A percentile compares a stretch with the other conserved stretches of the same genome.
phyloP scores from a whole-genome alignment of 2,888 invertebrate genomes.

The Philereme vetulata region DNA sequence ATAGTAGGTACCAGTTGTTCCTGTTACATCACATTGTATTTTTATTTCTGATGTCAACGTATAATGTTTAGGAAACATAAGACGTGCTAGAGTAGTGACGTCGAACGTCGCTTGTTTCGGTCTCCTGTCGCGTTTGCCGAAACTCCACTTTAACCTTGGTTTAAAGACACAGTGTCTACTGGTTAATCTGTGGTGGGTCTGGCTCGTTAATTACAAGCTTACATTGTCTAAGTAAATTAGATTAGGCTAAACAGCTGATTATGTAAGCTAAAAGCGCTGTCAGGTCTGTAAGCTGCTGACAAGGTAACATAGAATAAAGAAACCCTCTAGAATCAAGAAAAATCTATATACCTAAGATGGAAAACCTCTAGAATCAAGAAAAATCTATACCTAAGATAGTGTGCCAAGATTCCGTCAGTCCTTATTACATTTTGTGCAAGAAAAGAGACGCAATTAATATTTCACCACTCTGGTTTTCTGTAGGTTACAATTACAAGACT shows the following conservation, averaged over 20 bases:
- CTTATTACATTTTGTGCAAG: too few species aligned
- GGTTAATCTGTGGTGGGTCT: conserved; percentile 35
- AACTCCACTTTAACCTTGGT: conserved; percentile 16
- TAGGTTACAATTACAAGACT: too few species aligned
- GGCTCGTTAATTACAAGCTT: conserved; percentile 39
- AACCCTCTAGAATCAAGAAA: neutral
- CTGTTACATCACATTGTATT: too few species aligned
- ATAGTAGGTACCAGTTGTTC: too few species aligned
- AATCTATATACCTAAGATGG: too few species aligned
- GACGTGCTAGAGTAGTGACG: too few species aligned
- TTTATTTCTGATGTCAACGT: too few species aligned
- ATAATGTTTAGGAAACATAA: too few species aligned
- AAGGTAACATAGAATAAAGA: conserved; percentile 10
- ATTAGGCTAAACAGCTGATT: conserved; percentile 29
- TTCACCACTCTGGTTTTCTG: too few species aligned
- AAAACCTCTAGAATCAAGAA: neutral
- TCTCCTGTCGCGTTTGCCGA: conserved; percentile 2
- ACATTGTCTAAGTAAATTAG: conserved; percentile 36
- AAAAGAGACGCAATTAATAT: too few species aligned
- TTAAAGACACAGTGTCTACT: conserved; percentile 17
- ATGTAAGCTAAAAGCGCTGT: conserved; percentile 20
- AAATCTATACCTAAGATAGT: too few species aligned
- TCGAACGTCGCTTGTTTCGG: conserved; percentile 1
- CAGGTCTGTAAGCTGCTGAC: conserved; percentile 15
- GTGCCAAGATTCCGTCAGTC: too few species aligned